These are phyloP conservation scores for Myotis planiceps DNA, from an alignment of 2,797 vertebrate genomes.

Conservation along the genomic window DNA sequence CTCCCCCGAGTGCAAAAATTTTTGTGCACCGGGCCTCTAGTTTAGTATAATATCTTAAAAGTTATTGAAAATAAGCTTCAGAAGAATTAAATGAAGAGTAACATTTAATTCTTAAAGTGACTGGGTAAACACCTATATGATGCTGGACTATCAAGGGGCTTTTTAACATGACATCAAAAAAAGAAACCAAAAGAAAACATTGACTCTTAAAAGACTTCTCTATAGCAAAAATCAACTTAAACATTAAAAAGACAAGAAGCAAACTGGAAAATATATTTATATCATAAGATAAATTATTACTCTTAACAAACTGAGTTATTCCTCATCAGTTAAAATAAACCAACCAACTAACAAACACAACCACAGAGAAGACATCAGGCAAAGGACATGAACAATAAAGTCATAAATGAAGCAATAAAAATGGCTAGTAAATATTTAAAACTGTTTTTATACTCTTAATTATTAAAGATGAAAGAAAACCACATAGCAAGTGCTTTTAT, in stretches of 20 bases:
- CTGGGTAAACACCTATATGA: neutral
- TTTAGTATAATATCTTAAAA: slow-evolving; percentile 32
- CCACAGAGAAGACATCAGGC: neutral
- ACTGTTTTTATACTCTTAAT: neutral
- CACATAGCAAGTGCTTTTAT: neutral
- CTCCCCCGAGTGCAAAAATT: too few species aligned
- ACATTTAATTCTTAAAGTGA: slow-evolving; percentile 49
- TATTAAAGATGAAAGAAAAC: neutral
- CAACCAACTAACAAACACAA: neutral
- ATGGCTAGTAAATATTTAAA: slow-evolving; percentile 16
- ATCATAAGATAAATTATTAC: neutral
- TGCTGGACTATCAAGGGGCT: neutral
- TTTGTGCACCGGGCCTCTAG: too few species aligned
- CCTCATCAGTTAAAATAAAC: neutral
- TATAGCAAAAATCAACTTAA: neutral
- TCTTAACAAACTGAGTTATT: slow-evolving; percentile 23
- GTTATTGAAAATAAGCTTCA: slow-evolving; percentile 31
- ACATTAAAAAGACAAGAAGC: neutral
- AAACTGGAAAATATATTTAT: neutral
- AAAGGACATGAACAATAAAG: neutral
- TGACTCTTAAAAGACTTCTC: neutral
- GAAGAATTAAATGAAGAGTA: slow-evolving; percentile 12
- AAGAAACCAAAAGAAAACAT: neutral
- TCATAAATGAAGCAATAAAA: slow-evolving; percentile 30
- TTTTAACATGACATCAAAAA: neutral